Evolutionary conservation across 2,888 invertebrate genomes (phyloP).

Genomic region (Nephrotoma flavescens): DNA sequence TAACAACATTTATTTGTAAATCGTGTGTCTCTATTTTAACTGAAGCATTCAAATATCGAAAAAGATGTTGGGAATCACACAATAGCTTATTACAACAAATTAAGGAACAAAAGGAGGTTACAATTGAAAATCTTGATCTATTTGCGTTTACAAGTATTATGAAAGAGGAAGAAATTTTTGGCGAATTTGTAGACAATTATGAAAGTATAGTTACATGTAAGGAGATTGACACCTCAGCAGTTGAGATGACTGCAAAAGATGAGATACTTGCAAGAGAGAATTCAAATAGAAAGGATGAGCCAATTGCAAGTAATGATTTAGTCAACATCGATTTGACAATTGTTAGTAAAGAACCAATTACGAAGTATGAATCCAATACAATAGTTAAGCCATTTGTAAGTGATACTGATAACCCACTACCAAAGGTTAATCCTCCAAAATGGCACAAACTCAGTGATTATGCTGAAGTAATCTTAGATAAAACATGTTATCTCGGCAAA

Average conservation of each 20-base stretch:
- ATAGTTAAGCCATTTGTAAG: no score
- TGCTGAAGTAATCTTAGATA: neutral
- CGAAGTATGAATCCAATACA: no score
- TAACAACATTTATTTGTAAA: neutral
- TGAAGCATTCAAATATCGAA: neutral
- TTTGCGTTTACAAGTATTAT: neutral
- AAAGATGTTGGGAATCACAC: neutral
- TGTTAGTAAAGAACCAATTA: no score
- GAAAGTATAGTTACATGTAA: neutral
- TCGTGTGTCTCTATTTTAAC: neutral
- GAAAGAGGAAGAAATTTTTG: neutral
- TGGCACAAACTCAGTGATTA: neutral
- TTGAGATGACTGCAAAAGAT: neutral
- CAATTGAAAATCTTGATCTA: no score
- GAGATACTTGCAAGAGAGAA: neutral
- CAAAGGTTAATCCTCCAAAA: neutral
- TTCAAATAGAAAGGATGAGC: neutral
- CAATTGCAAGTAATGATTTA: neutral
- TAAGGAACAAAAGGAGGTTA: no score
- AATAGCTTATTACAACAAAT: neutral
- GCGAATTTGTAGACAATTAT: no score
- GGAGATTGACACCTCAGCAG: neutral
- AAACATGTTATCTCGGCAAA: neutral
- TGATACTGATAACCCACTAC: no score
- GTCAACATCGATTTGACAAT: neutral